Percentiles rank a stretch among this genome's conserved stretches.
Conservation (phyloP, 2,113 vertebrate species). For the Centropus bengalensis region DNA sequence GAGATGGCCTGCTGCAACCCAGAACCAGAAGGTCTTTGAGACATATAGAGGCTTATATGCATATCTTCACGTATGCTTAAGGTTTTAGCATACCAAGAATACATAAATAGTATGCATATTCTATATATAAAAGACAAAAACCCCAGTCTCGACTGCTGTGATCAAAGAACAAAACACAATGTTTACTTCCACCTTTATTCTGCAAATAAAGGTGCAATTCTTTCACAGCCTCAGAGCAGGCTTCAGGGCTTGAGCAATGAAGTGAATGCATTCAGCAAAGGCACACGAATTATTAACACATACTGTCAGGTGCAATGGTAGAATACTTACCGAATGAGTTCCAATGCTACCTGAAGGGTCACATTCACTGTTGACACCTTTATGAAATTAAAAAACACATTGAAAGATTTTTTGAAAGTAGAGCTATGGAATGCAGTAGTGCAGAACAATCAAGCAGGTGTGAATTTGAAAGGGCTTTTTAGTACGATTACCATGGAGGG, state of each 20-base stretch:
- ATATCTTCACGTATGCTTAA: too few relatives aligned
- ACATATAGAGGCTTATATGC: not conserved
- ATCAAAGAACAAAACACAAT: not conserved
- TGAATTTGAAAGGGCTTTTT: not conserved
- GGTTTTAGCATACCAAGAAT: not conserved
- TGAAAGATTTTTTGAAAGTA: not conserved
- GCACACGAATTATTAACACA: not conserved
- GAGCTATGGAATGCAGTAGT: not conserved
- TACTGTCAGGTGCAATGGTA: not conserved
- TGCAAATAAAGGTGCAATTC: not conserved
- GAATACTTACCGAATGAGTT: constrained; percentile 80
- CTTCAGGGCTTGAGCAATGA: not conserved
- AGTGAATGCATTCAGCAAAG: not conserved
- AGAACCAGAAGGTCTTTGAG: not conserved
- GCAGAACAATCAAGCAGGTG: not conserved
- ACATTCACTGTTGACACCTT: constrained; percentile 75
- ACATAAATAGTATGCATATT: not conserved
- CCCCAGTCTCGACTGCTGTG: rapidly evolving
- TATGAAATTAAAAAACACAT: constrained; percentile 19
- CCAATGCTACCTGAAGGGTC: constrained; percentile 78
- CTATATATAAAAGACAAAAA: not conserved
- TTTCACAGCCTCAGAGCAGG: not conserved
- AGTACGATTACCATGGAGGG: rapidly evolving
- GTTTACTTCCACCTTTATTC: not conserved
- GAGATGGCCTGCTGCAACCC: not conserved